Evolutionary conservation across 2,113 vertebrate species (phyloP), one percentile per base, ranked within the genome.

Genomic region (Butorides virescens): DNA sequence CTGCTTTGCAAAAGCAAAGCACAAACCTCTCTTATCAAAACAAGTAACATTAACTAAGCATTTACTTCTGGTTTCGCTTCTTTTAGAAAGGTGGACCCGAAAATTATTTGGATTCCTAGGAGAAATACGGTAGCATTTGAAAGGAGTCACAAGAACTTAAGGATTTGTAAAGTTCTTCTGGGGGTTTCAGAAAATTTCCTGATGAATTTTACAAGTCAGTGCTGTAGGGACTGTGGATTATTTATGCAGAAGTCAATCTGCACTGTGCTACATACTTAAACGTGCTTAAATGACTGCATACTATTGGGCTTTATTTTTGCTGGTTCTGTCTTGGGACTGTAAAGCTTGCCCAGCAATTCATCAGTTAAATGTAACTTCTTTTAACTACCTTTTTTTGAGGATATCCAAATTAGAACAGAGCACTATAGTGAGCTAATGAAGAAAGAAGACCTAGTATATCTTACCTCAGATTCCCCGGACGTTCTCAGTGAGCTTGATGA

Each of bases 381-480:
- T 74, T 65, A 71, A 88, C n/a, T 84, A 50, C 30, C 22, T 93
- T 97, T 63, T 50, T 96, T 94, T 95, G 86, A 99, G 99, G 99
- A 99, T 96, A 99, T 99, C n/a, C 97, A 96, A 79, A 98, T 99
- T 88, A 98, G 98, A 71, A 39, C 98, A 20, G 99, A 99, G 80
- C 99, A 99, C 90, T 99, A 99, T 80, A 98, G 97, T 90, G 98
- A 99, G 56, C 91, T 99, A 11, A 93, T 99, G 78, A 97, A 97
- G 56, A 99, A 99, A 89, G 99, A 99, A 91, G 98, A 99, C 66
- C 95, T 99, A 42, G 98, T 99, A 5, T 99, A 99, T 95, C 99
- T 99, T 72, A 99, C 99, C 13, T 99, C 99, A 11, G 99, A 99
- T 96, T 99, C 99, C 22, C 99, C 99, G 14, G 99, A 99, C 0